Evolutionary conservation across 2,888 invertebrate genomes (phyloP).

Genomic region (Campaea margaritaria): DNA sequence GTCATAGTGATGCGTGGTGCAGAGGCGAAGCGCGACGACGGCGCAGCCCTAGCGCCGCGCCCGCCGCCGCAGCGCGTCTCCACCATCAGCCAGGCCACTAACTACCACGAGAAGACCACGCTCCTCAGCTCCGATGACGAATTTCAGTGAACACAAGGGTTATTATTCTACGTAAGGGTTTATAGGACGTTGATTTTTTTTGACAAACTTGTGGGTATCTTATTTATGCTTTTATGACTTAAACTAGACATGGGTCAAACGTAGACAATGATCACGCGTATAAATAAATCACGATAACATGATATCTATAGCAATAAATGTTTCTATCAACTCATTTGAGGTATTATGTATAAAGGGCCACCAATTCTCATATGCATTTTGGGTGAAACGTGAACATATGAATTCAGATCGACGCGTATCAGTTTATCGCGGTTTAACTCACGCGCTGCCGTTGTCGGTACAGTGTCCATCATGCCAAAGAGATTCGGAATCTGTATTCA

Average conservation of each 20-base stretch:
- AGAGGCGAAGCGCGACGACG: conserved; percentile 73
- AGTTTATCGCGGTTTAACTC: no score
- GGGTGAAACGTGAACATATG: no score
- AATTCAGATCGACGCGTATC: no score
- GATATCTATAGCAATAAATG: no score
- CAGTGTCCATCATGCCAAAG: no score
- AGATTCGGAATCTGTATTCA: no score
- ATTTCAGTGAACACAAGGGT: conserved; percentile 87
- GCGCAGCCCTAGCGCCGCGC: conserved; percentile 83
- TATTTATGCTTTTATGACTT: neutral
- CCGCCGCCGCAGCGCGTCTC: conserved; percentile 90
- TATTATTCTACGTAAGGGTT: neutral
- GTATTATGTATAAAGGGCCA: no score
- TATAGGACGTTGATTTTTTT: conserved; percentile 2
- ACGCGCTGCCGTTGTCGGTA: no score
- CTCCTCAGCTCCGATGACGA: conserved; percentile 98
- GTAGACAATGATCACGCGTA: no score
- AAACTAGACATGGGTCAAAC: neutral
- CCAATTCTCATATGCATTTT: no score
- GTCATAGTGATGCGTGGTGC: conserved; percentile 74
- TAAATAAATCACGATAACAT: no score
- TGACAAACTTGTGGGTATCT: conserved; percentile 5
- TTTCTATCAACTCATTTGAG: no score
- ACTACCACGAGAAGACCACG: conserved; percentile 98
- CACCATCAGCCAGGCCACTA: conserved; percentile 89